Conservation (phyloP, 2,888 invertebrate species). For the Hermaeophaga mercurialis region DNA sequence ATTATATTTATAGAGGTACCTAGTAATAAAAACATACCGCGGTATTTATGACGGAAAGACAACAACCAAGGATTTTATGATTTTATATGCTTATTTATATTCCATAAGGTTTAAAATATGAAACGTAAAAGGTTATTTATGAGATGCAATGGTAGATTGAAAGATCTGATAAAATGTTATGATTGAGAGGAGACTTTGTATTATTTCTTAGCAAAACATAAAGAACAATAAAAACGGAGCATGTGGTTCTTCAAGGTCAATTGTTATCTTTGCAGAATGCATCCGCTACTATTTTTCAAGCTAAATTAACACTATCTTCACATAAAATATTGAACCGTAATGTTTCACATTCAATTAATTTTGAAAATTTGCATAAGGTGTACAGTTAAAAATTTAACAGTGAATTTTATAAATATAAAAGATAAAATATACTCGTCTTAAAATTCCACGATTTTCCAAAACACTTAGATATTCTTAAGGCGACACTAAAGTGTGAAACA, state of each 20-base stretch:
- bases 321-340: no score
- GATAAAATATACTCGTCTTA: no score
- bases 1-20: slow-evolving; percentile 28
- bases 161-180: slow-evolving; percentile 24
- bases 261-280: no score
- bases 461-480: no score
- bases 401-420: no score
- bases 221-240: slow-evolving; percentile 14
- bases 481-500: no score
- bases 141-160: slow-evolving; percentile 20
- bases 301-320: no score
- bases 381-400: no score
- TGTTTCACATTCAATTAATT: no score
- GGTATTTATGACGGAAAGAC: slow-evolving; percentile 31
- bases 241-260: slow-evolving; percentile 3
- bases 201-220: background rate
- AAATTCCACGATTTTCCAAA: no score
- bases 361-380: no score
- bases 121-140: slow-evolving; percentile 31
- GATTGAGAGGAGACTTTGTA: slow-evolving; percentile 7
- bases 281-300: no score
- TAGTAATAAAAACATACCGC: slow-evolving; percentile 29
- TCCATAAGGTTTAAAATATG: slow-evolving; percentile 31
- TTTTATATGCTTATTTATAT: slow-evolving; percentile 31
- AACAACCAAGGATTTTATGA: slow-evolving; percentile 34